Conservation (phyloP, 2,888 invertebrate species). For the Bedellia somnulentella region DNA sequence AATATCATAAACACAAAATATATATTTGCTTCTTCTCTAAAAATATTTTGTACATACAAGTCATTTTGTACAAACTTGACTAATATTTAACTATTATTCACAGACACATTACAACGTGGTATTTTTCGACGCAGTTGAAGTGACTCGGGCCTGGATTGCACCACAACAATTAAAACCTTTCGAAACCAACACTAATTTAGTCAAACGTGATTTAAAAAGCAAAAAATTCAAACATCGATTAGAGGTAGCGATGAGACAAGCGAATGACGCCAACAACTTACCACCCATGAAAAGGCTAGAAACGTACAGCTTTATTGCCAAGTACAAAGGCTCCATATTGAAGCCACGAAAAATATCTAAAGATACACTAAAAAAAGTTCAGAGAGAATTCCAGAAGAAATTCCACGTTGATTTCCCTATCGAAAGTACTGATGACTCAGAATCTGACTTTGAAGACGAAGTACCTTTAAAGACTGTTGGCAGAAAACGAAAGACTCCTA, state of each 20-base stretch:
- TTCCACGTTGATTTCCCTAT: slow-evolving; percentile 26
- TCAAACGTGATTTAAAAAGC: slow-evolving; percentile 9
- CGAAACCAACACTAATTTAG: slow-evolving; percentile 16
- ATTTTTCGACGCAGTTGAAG: slow-evolving; percentile 45
- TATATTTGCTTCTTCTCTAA: too few species aligned
- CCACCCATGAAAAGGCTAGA: slow-evolving; percentile 26
- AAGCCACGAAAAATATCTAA: slow-evolving; percentile 28
- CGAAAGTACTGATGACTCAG: slow-evolving; percentile 20
- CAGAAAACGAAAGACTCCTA: too few species aligned
- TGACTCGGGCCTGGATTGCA: slow-evolving; percentile 47
- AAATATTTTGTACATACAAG: too few species aligned
- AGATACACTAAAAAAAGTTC: slow-evolving; percentile 20
- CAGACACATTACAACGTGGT: slow-evolving; percentile 60
- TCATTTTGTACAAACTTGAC: too few species aligned
- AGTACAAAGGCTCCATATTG: slow-evolving; percentile 36
- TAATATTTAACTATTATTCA: slow-evolving; percentile 14
- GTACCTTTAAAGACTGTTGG: too few species aligned
- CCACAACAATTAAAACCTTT: slow-evolving; percentile 34
- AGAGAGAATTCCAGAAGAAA: slow-evolving; percentile 25
- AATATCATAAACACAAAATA: too few species aligned
- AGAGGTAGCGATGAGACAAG: slow-evolving; percentile 27
- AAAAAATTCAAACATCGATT: slow-evolving; percentile 28
- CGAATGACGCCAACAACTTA: slow-evolving; percentile 34
- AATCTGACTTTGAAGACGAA: too few species aligned
- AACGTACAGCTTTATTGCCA: slow-evolving; percentile 44